Evolutionary conservation across 2,888 invertebrate genomes (phyloP).

Genomic region (Lasioglossum malachurum): DNA sequence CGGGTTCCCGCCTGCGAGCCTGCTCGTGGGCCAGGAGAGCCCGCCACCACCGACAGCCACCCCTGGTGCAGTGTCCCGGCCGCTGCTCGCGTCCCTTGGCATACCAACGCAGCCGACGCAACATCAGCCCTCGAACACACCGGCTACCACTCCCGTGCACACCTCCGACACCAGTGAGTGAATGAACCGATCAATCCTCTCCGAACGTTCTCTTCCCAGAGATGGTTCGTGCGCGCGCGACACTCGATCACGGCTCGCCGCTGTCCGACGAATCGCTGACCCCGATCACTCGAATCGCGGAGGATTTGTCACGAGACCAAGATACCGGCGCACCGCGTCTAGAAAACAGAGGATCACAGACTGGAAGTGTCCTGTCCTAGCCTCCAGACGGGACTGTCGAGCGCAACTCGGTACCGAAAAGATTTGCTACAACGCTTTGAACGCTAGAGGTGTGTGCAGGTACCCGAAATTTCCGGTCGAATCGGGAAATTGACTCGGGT

Average conservation of each 20-base stretch:
- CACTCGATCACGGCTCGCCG: conserved; percentile 7
- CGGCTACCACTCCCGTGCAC: conserved; percentile 78
- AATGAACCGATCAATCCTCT: conserved; percentile 60
- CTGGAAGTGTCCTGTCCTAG: not conserved
- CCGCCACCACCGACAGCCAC: conserved; percentile 86
- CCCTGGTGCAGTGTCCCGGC: conserved; percentile 82
- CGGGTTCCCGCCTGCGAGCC: conserved; percentile 92
- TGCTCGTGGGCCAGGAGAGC: conserved; percentile 87
- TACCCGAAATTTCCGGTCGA: not conserved
- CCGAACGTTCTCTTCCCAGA: conserved; percentile 35
- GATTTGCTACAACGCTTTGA: not conserved
- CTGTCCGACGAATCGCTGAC: conserved; percentile 48
- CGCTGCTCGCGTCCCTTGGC: conserved; percentile 82
- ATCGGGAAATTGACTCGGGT: too few species aligned
- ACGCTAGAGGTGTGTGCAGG: not conserved
- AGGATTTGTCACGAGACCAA: not conserved
- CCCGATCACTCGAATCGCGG: conserved; percentile 34
- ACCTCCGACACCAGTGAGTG: conserved; percentile 84
- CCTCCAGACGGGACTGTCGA: not conserved
- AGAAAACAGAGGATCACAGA: not conserved
- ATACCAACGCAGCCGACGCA: conserved; percentile 77
- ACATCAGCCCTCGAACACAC: conserved; percentile 68
- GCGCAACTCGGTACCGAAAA: not conserved
- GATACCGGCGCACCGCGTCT: not conserved
- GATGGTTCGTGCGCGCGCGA: conserved; percentile 26